These are phyloP conservation scores for Phacellophora camtschatica DNA, from an alignment of 30 jellyfish, hydroid and myxozoan species.

Conservation along the genomic window DNA sequence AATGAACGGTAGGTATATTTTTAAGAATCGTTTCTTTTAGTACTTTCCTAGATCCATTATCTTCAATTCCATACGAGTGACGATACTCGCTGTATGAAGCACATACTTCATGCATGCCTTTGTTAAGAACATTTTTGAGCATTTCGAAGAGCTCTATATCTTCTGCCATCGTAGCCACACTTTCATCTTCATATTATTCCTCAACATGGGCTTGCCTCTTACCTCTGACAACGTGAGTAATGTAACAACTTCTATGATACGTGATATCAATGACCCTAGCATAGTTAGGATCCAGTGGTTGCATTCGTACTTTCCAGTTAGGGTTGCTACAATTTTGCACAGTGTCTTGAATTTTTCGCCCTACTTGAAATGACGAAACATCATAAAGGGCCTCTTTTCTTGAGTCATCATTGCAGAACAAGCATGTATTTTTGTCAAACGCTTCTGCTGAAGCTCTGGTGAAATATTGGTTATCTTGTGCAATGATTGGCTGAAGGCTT, in stretches of 20 bases:
- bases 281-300: background rate
- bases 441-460: background rate
- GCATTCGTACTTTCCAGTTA: slow-evolving; percentile 6
- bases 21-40: background rate
- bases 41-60: background rate
- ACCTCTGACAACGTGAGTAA: slow-evolving; percentile 4
- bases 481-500: background rate
- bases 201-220: background rate
- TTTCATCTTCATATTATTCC: background rate
- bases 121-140: background rate
- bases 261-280: slow-evolving; percentile 4
- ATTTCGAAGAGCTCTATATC: background rate
- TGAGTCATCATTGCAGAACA: background rate
- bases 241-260: background rate
- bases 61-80: background rate
- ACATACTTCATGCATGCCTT: background rate
- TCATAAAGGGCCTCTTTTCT: background rate
- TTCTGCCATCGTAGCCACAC: background rate
- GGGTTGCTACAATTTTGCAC: background rate
- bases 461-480: background rate
- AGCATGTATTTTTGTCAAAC: background rate
- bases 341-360: background rate
- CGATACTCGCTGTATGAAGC: background rate
- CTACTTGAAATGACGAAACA: background rate
- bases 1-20: background rate